phyloP scores from a whole-genome alignment of 2,797 vertebrate genomes.

The Diplodus puntazzo region DNA sequence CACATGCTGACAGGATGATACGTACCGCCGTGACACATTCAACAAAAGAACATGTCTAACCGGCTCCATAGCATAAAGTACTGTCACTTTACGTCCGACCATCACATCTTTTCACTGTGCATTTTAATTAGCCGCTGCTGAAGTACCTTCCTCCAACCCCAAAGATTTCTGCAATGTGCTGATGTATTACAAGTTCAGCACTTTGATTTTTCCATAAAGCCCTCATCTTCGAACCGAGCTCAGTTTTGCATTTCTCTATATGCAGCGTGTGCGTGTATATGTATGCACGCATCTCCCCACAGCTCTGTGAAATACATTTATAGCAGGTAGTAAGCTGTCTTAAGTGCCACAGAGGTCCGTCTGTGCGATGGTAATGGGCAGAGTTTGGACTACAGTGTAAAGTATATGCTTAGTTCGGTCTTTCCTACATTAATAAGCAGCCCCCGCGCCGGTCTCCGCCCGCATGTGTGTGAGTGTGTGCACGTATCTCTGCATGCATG shows the following conservation, averaged over 20 bases:
- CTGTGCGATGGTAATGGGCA: conserved; percentile 48
- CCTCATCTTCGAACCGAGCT: conserved; percentile 39
- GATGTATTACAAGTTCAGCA: conserved; percentile 56
- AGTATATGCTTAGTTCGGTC: conserved; percentile 28
- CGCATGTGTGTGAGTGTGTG: conserved; percentile 19
- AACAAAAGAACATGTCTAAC: conserved; percentile 39
- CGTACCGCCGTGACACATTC: conserved; percentile 43
- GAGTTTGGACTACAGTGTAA: conserved; percentile 43
- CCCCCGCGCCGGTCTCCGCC: conserved; percentile 17
- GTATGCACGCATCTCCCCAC: conserved; percentile 5
- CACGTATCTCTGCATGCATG: conserved; percentile 13
- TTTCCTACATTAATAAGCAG: conserved; percentile 58
- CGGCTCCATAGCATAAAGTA: conserved; percentile 14
- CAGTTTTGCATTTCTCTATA: conserved; percentile 28
- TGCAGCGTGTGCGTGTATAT: neutral
- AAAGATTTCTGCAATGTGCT: conserved; percentile 42
- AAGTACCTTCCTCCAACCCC: conserved; percentile 12
- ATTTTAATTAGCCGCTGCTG: conserved; percentile 60
- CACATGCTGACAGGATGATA: conserved; percentile 47
- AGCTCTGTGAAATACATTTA: conserved; percentile 50
- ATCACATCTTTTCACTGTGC: conserved; percentile 17
- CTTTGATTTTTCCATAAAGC: conserved; percentile 44
- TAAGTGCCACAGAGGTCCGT: conserved; percentile 59
- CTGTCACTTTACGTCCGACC: conserved; percentile 29
- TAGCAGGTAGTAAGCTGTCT: conserved; percentile 51